Conservation (phyloP, 2,888 invertebrate genomes). For the Thecocarcelia acutangulata region DNA sequence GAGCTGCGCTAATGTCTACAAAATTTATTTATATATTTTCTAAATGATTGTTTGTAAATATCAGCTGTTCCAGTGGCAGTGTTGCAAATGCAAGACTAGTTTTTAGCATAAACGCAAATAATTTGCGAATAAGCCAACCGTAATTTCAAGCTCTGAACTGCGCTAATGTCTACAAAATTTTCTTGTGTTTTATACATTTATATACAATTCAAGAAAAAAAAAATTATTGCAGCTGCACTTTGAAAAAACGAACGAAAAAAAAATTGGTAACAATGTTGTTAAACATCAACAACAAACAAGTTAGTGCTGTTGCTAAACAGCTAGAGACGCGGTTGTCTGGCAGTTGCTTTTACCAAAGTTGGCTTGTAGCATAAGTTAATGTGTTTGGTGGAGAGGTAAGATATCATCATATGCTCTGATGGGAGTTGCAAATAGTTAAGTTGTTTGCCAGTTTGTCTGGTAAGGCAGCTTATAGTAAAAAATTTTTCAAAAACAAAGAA, state of each 20-base stretch:
- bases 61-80: no score
- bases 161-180: conserved; percentile 45
- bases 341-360: conserved; percentile 38
- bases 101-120: no score
- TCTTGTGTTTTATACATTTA: neutral
- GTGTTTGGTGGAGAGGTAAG: conserved; percentile 13
- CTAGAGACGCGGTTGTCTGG: conserved; percentile 4
- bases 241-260: conserved; percentile 1
- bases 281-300: conserved; percentile 64
- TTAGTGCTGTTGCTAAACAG: conserved; percentile 49
- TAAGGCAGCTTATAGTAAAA: conserved; percentile 41
- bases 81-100: no score
- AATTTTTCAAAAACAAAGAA: neutral
- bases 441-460: conserved; percentile 69
- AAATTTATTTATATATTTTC: no score
- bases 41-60: no score
- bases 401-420: conserved; percentile 41
- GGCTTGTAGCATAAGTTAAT: conserved; percentile 36
- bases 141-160: no score
- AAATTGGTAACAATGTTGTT: conserved; percentile 60
- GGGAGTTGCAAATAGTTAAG: conserved; percentile 67
- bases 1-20: no score
- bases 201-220: conserved; percentile 31
- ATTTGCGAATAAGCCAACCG: no score
- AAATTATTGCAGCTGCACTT: conserved; percentile 63